Conservation (phyloP, 2,797 vertebrate genomes). For the Scarus forsteni region DNA sequence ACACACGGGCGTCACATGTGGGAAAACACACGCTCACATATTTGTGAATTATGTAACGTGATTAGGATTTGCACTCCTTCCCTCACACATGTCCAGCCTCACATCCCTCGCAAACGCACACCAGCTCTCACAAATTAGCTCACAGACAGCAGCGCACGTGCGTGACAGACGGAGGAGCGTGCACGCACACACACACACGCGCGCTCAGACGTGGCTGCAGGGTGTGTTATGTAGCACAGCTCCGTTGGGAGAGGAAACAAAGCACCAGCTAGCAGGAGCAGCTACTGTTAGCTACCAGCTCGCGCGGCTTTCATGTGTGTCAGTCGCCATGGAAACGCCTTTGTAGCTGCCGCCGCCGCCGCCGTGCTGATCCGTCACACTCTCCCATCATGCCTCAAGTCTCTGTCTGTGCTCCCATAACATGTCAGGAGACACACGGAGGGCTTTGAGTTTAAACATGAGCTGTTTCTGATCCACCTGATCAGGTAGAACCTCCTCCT, state of each 20-base stretch:
- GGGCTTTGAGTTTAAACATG: constrained; percentile 2
- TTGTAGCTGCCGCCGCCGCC: constrained; percentile 58
- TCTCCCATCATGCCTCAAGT: constrained; percentile 31
- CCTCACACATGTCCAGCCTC: constrained; percentile 31
- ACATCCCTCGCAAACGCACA: constrained; percentile 13
- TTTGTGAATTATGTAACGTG: constrained; percentile 63
- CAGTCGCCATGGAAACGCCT: constrained; percentile 79
- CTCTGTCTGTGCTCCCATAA: constrained; percentile 5
- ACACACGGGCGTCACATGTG: constrained; percentile 8
- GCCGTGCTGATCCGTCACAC: constrained; percentile 63
- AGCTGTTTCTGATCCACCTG: not conserved
- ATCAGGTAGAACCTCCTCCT: not conserved
- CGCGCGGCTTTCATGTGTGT: constrained; percentile 66
- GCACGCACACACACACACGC: constrained; percentile 36
- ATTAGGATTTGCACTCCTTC: constrained; percentile 53
- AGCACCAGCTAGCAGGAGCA: constrained; percentile 69
- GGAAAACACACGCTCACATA: constrained; percentile 4
- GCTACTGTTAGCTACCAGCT: constrained; percentile 64
- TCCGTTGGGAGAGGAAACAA: constrained; percentile 79
- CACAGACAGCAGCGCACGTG: constrained; percentile 51
- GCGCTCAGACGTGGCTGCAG: constrained; percentile 73
- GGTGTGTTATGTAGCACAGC: constrained; percentile 85
- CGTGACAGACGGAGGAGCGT: constrained; percentile 36
- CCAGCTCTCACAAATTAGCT: constrained; percentile 41
- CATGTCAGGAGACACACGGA: not conserved